Evolutionary conservation across 2,888 invertebrate species (phyloP).

Genomic region (Drosophila sordidapex): DNA sequence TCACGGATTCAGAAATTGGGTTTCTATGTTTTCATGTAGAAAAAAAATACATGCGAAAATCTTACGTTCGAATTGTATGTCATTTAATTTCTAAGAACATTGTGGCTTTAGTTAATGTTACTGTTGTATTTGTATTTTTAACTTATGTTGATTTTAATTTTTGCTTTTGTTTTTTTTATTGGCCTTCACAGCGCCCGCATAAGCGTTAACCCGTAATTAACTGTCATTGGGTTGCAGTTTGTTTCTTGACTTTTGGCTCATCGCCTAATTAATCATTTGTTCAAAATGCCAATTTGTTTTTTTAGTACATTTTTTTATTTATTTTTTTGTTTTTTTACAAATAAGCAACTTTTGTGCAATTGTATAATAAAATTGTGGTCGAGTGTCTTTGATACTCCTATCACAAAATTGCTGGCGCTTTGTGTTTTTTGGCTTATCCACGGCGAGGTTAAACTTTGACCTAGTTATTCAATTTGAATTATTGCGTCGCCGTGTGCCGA

Average conservation of each 20-base stretch:
- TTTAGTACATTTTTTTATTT: slow-evolving; percentile 18
- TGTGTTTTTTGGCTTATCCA: slow-evolving; percentile 25
- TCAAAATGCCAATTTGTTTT: slow-evolving; percentile 61
- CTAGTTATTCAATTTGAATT: slow-evolving; percentile 58
- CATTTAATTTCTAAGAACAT: neutral
- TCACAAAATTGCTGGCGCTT: slow-evolving; percentile 40
- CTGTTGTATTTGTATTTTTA: neutral
- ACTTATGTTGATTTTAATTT: slow-evolving; percentile 3
- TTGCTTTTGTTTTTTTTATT: neutral
- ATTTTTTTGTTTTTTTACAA: slow-evolving; percentile 48
- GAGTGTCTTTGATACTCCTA: slow-evolving; percentile 34
- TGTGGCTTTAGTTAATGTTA: neutral
- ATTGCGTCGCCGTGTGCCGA: slow-evolving; percentile 38
- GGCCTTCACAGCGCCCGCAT: slow-evolving; percentile 57
- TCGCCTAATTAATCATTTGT: slow-evolving; percentile 67
- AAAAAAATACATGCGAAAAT: neutral
- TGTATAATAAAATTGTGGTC: slow-evolving; percentile 47
- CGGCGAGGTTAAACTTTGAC: slow-evolving; percentile 64
- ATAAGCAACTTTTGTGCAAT: slow-evolving; percentile 67
- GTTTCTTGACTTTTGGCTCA: slow-evolving; percentile 54
- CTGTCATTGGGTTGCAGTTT: slow-evolving; percentile 49
- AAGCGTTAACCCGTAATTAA: slow-evolving; percentile 35
- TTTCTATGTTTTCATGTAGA: neutral
- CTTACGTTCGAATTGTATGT: neutral
- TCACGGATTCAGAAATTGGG: neutral